Evolutionary conservation across 1,140 invertebrate species (phyloP), one percentile per base, ranked within the genome.

Genomic region (Brachionus paranguensis): DNA sequence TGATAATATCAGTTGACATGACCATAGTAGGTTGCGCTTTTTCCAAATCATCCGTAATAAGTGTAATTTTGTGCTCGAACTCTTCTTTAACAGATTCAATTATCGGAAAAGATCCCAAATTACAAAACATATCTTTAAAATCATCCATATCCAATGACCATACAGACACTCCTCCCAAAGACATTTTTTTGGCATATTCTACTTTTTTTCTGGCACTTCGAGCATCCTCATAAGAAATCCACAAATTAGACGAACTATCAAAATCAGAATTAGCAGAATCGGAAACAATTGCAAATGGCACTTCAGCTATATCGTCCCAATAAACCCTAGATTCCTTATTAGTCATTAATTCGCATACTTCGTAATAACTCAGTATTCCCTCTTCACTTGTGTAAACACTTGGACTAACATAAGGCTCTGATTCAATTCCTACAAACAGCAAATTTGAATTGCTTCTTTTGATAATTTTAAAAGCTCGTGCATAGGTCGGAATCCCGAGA

Each of bases 71-170:
- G 24, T 81, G 78, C 29, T 81, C 78, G 41, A 81, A 68, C 17
- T 81, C 78, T 81, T 81, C 78, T 47, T 65, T 81, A 47, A 81
- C n/a, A 29, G 78, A 60, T 68, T 81, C 78, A 4, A 87, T 43
- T 20, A 81, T 81, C 0, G 78, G 78, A 81, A 64, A 81, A 6
- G 78, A 33, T 64, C 78, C 78, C 17, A 81, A 24, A 37, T 81
- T 81, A 68, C 78, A 83, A 84, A 83, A 20, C 92, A 91, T 24
- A 95, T 95, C 84, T 12, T 92, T 91, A 90, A 97, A 98, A 88
- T 98, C 96, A 86, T 98, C 96, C 94, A 98, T 96, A 86, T 98
- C 96, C 0, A 98, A 91, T 0, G 95, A 96, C 96, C 96, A 98
- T 0, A 96, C 94, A 95, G 98, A 97, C 27, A 95, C 95, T 7